Evolutionary conservation across 92 coral and sea anemone genomes (phyloP).

Genomic region (Hydrozoanthus gracilis): DNA sequence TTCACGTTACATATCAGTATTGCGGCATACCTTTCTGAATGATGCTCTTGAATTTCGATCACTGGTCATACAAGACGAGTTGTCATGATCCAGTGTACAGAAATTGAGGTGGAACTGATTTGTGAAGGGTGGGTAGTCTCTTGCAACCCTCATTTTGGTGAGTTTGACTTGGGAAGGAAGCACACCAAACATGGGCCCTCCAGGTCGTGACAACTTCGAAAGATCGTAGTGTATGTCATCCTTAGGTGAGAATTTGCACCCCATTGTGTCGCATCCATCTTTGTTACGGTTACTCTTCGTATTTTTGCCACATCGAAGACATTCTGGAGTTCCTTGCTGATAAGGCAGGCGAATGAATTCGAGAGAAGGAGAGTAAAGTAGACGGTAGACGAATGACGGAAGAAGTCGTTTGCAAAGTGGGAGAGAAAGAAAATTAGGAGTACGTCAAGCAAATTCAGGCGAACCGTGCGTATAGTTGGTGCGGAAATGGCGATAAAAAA

Average conservation of each 20-base stretch:
- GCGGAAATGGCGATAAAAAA: neutral
- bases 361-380: neutral
- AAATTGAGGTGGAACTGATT: slow-evolving; percentile 59
- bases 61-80: slow-evolving; percentile 65
- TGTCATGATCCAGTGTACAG: slow-evolving; percentile 79
- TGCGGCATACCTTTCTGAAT: slow-evolving; percentile 17
- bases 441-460: neutral
- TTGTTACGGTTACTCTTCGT: slow-evolving; percentile 54
- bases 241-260: slow-evolving; percentile 59
- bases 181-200: slow-evolving; percentile 80
- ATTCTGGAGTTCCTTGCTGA: slow-evolving; percentile 73
- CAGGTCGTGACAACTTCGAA: slow-evolving; percentile 64
- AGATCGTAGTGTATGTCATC: slow-evolving; percentile 67
- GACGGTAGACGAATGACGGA: neutral
- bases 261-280: slow-evolving; percentile 69
- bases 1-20: neutral
- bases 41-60: neutral
- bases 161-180: slow-evolving; percentile 17
- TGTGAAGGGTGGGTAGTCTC: slow-evolving; percentile 58
- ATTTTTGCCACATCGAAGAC: slow-evolving; percentile 75
- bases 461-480: neutral
- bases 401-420: slow-evolving; percentile 1
- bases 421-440: neutral
- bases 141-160: neutral
- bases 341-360: slow-evolving; percentile 18